Evolutionary conservation across 2,113 vertebrate species (phyloP), one percentile per base, ranked within the genome.

Genomic region (Gila orcuttii): DNA sequence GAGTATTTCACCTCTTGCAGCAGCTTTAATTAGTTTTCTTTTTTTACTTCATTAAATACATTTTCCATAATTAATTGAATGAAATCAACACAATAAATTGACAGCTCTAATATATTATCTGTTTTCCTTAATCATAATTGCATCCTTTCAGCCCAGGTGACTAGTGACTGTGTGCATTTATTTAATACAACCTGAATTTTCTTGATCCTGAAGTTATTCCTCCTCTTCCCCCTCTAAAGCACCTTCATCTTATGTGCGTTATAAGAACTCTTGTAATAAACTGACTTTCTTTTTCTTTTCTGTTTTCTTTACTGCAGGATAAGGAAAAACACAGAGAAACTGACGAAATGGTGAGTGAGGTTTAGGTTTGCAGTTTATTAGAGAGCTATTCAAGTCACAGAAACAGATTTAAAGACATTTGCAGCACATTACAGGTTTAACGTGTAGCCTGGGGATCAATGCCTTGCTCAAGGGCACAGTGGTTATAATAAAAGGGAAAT

Each of bases 321-420:
- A 57, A 96, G 96, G 89, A 93, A 93, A 90, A 96, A 91, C 79
- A 91, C 94, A 66, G 87, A 90, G 81, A 95, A 93, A 89, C n/a
- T 96, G 8, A 92, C 91, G 87, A 92, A 92, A 86, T 93, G 90
- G 95, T 96, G 91, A 90, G 73, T 74, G 36, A 57, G 55, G 13
- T 17, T 15, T 17, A 52, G 50, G 3, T 52, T 52, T 17, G 50
- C 50, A 68, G 62, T 69, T 69, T 36, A 21, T 69, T 69, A 66
- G 6, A 33, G 28, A 66, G 13, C 6, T 7, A 33, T 66, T 33
- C 1, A 66, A 19, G 64, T 31, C 28, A 33, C 13, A 66, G 28
- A 66, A 66, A 15, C 6, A 1, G 6, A 66, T 59, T n/a, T 23
- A 59, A 59, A 59, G 57, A 8, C 57, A 59, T 19, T 0, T 59